Conservation (phyloP, 2,113 vertebrate genomes). For the Hystrix cristata region DNA sequence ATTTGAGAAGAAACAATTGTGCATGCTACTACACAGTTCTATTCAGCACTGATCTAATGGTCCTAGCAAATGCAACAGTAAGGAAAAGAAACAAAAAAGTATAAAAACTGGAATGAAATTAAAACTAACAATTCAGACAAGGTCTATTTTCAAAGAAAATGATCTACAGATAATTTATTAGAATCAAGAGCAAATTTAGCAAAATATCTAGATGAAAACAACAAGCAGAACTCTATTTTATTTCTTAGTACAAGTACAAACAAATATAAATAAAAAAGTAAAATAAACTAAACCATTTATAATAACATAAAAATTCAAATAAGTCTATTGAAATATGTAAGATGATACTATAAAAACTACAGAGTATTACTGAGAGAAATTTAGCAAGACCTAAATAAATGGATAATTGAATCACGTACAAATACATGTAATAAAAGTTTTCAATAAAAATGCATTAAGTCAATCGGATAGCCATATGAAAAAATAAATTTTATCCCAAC, state of each 20-base stretch:
- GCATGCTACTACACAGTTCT: not conserved
- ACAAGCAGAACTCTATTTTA: conserved; percentile 7
- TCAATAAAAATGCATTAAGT: not conserved
- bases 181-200: conserved; percentile 1
- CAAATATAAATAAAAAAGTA: not conserved
- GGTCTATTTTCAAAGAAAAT: not conserved
- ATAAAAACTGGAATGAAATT: conserved; percentile 11
- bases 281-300: not conserved
- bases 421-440: not conserved
- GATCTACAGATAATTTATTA: not conserved
- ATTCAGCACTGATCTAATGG: not conserved
- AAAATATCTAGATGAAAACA: not conserved
- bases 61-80: not conserved
- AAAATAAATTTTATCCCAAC: not conserved
- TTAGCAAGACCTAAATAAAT: not conserved
- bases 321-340: not conserved
- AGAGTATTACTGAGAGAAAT: conserved; percentile 15
- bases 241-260: not conserved
- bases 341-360: not conserved
- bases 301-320: conserved; percentile 15
- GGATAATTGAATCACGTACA: conserved; percentile 3
- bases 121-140: not conserved
- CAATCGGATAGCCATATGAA: not conserved
- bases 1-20: not conserved
- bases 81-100: not conserved